Percentiles rank a stretch among this genome's conserved stretches.
Conservation (phyloP, 2,888 invertebrate species). For the Epinotia ramella region DNA sequence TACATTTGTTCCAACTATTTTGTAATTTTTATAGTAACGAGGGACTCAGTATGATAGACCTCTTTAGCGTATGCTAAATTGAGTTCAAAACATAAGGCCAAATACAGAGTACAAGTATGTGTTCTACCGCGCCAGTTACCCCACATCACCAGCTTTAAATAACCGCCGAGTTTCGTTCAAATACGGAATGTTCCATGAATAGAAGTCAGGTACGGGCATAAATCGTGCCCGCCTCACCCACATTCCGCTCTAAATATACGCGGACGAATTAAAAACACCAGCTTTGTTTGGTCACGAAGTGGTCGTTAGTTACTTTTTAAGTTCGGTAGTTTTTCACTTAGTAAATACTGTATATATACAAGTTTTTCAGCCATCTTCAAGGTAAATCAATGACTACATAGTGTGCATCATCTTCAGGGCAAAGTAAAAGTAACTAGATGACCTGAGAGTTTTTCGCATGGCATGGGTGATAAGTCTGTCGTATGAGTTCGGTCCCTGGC, state of each 20-base stretch:
- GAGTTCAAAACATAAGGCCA: not conserved
- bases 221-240: conserved; percentile 33
- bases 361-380: no score
- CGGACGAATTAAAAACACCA: conserved; percentile 4
- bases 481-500: no score
- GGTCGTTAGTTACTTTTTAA: not conserved
- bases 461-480: no score
- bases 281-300: conserved; percentile 12
- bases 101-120: not conserved
- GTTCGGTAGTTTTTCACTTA: not conserved
- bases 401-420: no score
- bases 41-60: no score
- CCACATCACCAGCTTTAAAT: conserved; percentile 25
- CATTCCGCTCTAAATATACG: conserved; percentile 36
- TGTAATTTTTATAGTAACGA: no score
- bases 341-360: no score
- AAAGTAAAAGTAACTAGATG: no score
- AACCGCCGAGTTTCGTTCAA: conserved; percentile 18
- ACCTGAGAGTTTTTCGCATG: no score
- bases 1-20: no score
- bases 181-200: conserved; percentile 32
- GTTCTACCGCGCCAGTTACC: not conserved
- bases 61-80: no score
- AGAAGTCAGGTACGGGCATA: conserved; percentile 35
- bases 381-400: no score